Evolutionary conservation across 2,797 vertebrate species (phyloP).

Genomic region (Enteromius fasciolatus): DNA sequence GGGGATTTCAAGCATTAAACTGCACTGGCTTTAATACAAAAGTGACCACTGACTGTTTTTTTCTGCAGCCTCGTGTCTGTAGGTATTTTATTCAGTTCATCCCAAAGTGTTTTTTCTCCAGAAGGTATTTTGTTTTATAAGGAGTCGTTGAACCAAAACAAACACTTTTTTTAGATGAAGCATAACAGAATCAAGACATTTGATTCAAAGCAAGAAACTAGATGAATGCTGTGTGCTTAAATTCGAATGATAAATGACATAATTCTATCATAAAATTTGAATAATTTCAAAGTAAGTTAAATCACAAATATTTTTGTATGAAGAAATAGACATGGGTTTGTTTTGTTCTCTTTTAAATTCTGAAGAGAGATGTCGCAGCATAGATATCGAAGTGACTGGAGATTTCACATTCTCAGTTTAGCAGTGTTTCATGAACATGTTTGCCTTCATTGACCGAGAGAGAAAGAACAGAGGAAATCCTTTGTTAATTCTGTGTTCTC

Average conservation of each 20-base stretch:
- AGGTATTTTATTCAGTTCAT: neutral
- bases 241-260: neutral
- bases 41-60: neutral
- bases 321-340: neutral
- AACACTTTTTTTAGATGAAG: neutral
- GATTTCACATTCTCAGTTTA: neutral
- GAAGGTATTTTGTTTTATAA: neutral
- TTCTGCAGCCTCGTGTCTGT: neutral
- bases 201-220: neutral
- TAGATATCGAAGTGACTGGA: neutral
- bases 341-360: neutral
- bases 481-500: constrained; percentile 19
- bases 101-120: neutral
- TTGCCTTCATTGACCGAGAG: neutral
- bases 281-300: neutral
- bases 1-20: neutral
- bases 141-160: neutral
- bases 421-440: constrained; percentile 1
- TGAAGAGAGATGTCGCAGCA: neutral
- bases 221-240: neutral
- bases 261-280: neutral
- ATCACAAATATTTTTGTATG: neutral
- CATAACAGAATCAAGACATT: neutral
- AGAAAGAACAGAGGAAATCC: neutral
- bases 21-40: neutral